Percentiles rank a stretch among this genome's conserved stretches.
Evolutionary conservation across 2,888 invertebrate species (phyloP).

Genomic region (Lithophane leautieri): DNA sequence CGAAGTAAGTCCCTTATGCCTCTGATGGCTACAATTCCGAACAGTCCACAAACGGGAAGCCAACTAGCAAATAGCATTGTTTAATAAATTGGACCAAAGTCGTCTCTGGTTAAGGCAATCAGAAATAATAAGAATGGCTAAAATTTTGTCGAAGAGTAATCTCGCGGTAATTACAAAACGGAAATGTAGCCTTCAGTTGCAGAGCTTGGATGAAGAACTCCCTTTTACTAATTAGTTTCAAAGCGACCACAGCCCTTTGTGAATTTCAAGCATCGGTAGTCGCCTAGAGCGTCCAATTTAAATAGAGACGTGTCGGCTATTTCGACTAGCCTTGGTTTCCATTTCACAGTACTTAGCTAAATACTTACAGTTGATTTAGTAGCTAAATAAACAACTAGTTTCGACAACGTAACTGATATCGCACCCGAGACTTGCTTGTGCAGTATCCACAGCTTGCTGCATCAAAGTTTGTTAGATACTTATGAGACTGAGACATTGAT

Average conservation of each 20-base stretch:
- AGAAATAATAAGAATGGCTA: constrained; percentile 49
- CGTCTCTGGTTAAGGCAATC: constrained; percentile 49
- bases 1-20: constrained; percentile 93
- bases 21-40: constrained; percentile 80
- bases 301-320: constrained; percentile 84
- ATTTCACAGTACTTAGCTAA: constrained; percentile 81
- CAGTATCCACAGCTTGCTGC: constrained; percentile 90
- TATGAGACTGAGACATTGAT: constrained; percentile 70
- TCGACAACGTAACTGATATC: constrained; percentile 72
- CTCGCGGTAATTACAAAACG: constrained; percentile 73
- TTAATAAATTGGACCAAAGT: constrained; percentile 31
- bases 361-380: constrained; percentile 80
- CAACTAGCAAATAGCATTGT: constrained; percentile 25
- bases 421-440: constrained; percentile 84
- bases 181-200: constrained; percentile 85
- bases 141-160: constrained; percentile 67
- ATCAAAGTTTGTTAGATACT: constrained; percentile 82
- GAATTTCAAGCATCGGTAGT: constrained; percentile 87
- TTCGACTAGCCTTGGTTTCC: constrained; percentile 79
- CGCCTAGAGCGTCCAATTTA: constrained; percentile 82
- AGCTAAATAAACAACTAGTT: constrained; percentile 81
- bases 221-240: constrained; percentile 88
- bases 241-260: constrained; percentile 89
- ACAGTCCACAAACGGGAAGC: constrained; percentile 49
- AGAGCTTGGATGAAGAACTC: constrained; percentile 82